phyloP scores from a whole-genome alignment of 1,140 invertebrate genomes.

The Cyphomyrmex costatus region DNA sequence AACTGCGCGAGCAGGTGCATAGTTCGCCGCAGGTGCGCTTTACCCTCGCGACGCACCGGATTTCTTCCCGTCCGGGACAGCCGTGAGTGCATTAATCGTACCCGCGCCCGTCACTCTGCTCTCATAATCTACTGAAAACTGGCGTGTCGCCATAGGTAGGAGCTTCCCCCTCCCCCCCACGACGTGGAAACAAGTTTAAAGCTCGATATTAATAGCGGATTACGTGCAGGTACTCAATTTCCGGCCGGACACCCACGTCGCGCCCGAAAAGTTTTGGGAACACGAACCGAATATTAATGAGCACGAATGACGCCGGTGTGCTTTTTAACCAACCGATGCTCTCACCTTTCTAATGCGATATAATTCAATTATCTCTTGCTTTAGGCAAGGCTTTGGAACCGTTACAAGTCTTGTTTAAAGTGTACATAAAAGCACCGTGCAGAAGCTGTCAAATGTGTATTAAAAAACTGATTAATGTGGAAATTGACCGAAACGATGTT shows the following conservation, averaged over 20 bases:
- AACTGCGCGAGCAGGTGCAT: slow-evolving; percentile 64
- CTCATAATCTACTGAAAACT: slow-evolving; percentile 64
- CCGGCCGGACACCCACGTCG: slow-evolving; percentile 55
- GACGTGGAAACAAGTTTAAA: slow-evolving; percentile 76
- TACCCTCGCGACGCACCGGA: slow-evolving; percentile 56
- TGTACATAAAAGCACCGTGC: not conserved
- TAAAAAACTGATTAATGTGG: not conserved
- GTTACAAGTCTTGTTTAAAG: not conserved
- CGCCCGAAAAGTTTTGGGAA: slow-evolving; percentile 67
- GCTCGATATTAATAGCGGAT: slow-evolving; percentile 78
- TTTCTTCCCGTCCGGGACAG: slow-evolving; percentile 69
- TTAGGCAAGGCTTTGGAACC: not conserved
- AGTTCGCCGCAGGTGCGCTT: slow-evolving; percentile 56
- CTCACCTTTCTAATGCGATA: not conserved
- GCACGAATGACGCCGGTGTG: slow-evolving; percentile 33
- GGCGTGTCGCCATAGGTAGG: slow-evolving; percentile 61
- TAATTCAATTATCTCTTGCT: slow-evolving; percentile 27
- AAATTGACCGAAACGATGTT: not conserved
- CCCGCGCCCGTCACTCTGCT: slow-evolving; percentile 60
- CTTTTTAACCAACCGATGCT: slow-evolving; percentile 51
- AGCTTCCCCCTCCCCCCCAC: slow-evolving; percentile 15
- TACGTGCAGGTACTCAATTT: slow-evolving; percentile 74
- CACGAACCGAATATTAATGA: slow-evolving; percentile 71
- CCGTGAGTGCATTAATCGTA: slow-evolving; percentile 67
- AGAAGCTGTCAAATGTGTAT: not conserved